Percentiles rank a stretch among this genome's conserved stretches.
Evolutionary conservation across 1,140 invertebrate genomes (phyloP).

Genomic region (Probaryconus sp.): DNA sequence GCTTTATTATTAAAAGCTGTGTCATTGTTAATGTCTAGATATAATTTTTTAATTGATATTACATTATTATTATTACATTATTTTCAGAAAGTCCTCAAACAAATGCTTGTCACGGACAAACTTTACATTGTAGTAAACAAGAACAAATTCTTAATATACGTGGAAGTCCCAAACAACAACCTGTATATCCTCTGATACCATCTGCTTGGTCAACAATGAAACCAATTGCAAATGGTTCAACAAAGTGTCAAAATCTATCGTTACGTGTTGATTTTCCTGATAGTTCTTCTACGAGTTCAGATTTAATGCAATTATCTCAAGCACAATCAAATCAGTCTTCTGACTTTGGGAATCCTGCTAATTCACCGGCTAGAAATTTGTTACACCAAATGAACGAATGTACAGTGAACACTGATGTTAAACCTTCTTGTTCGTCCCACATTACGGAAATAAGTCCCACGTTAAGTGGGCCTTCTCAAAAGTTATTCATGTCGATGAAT

Average conservation of each 20-base stretch:
- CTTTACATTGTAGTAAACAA: slow-evolving; percentile 58
- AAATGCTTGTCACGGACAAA: slow-evolving; percentile 61
- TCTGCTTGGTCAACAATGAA: slow-evolving; percentile 71
- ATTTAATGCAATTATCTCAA: slow-evolving; percentile 72
- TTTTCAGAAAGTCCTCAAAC: slow-evolving; percentile 51
- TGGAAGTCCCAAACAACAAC: slow-evolving; percentile 74
- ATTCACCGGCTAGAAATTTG: slow-evolving; percentile 53
- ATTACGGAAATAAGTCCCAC: slow-evolving; percentile 69
- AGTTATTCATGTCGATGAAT: slow-evolving; percentile 75
- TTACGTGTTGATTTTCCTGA: slow-evolving; percentile 51
- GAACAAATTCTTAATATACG: slow-evolving; percentile 67
- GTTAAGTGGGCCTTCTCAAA: slow-evolving; percentile 71
- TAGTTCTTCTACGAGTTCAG: slow-evolving; percentile 58
- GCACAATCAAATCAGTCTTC: slow-evolving; percentile 44
- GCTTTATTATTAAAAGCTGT: neutral
- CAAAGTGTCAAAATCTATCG: slow-evolving; percentile 53
- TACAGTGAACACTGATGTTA: slow-evolving; percentile 65
- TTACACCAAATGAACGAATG: slow-evolving; percentile 72
- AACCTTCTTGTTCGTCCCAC: slow-evolving; percentile 62
- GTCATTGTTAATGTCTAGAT: neutral
- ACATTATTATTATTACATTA: neutral
- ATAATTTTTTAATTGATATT: too few relatives aligned
- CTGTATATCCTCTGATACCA: slow-evolving; percentile 73
- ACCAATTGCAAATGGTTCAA: slow-evolving; percentile 68
- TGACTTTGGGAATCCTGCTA: slow-evolving; percentile 8